phyloP scores from a whole-genome alignment of 2,888 invertebrate genomes.

The Tenthredo mesomela region DNA sequence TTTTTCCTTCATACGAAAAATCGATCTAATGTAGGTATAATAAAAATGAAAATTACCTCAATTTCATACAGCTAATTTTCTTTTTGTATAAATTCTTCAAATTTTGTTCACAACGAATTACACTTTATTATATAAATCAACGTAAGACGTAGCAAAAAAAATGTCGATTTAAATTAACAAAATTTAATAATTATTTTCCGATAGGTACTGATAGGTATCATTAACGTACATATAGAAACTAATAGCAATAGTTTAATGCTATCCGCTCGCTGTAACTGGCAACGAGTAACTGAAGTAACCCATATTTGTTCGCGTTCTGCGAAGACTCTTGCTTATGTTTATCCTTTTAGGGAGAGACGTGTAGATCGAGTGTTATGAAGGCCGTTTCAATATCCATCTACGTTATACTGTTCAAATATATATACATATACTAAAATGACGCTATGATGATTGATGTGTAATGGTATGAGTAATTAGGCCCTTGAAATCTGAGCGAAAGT shows the following conservation, averaged over 20 bases:
- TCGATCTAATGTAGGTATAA: too few species aligned
- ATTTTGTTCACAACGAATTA: too few species aligned
- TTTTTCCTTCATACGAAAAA: too few species aligned
- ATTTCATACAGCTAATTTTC: too few species aligned
- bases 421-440: background rate
- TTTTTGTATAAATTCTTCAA: too few species aligned
- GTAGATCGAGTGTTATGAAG: constrained; percentile 24
- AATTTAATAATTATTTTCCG: background rate
- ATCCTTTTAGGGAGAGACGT: constrained; percentile 48
- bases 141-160: background rate
- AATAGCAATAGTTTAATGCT: background rate
- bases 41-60: too few species aligned
- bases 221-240: background rate
- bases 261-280: background rate
- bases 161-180: background rate
- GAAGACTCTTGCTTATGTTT: constrained; percentile 28
- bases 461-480: background rate
- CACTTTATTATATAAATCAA: too few species aligned
- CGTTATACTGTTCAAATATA: background rate
- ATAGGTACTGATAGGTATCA: background rate
- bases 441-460: background rate
- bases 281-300: constrained; percentile 33
- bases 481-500: background rate
- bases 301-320: constrained; percentile 30
- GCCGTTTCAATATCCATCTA: constrained; percentile 15